A percentile compares a stretch with the other conserved stretches of the same genome.
Evolutionary conservation across 2,113 vertebrate species (phyloP).

Genomic region (Psilopsiagon aurifrons): DNA sequence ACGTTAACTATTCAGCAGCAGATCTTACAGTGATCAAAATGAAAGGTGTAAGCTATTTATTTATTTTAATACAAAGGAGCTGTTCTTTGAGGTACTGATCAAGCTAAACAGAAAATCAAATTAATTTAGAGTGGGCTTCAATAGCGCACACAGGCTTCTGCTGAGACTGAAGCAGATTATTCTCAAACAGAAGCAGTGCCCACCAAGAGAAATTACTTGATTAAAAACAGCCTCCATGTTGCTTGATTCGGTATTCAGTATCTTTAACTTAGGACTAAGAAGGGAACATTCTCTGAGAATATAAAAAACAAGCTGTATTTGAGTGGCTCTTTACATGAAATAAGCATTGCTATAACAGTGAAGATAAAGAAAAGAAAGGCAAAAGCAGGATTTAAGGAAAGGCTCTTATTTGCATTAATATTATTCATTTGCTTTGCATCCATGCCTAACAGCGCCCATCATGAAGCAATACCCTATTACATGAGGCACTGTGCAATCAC

Average conservation of each 20-base stretch:
- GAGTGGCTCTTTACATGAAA: not conserved
- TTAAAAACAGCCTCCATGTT: not conserved
- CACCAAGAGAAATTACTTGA: not conserved
- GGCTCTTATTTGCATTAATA: not conserved
- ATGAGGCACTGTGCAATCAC: slow-evolving; percentile 10
- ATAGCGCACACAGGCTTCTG: not conserved
- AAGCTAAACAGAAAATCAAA: slow-evolving; percentile 9
- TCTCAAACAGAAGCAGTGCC: not conserved
- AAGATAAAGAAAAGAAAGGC: not conserved
- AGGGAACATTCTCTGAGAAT: not conserved
- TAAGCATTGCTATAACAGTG: not conserved
- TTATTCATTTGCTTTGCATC: not conserved
- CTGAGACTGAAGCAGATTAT: not conserved
- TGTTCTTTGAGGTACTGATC: not conserved
- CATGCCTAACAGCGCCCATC: not conserved
- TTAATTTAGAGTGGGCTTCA: not conserved
- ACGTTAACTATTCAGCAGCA: slow-evolving; percentile 22
- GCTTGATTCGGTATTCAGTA: not conserved
- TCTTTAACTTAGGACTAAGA: not conserved
- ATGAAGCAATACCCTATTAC: slow-evolving; percentile 25
- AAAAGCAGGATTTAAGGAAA: slow-evolving; percentile 22
- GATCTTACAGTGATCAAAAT: slow-evolving; percentile 13
- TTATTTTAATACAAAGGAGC: not conserved
- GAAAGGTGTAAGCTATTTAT: not conserved
- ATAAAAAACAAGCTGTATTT: not conserved